Percentiles rank a stretch among this genome's conserved stretches.
Evolutionary conservation across 2,797 vertebrate genomes (phyloP).

Genomic region (Cynopterus sphinx): DNA sequence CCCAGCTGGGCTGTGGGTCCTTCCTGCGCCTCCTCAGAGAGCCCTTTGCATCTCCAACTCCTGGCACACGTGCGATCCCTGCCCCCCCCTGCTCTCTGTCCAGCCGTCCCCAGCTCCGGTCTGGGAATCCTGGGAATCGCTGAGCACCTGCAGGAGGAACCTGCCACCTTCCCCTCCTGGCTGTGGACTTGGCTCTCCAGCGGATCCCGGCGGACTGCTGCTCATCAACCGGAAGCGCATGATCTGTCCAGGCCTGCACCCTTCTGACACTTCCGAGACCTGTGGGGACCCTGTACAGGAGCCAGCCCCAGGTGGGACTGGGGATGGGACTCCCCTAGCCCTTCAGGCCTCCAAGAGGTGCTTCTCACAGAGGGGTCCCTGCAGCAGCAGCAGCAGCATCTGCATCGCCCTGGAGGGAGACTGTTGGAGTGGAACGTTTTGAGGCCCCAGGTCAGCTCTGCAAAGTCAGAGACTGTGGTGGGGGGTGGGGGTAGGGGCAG

Average conservation of each 20-base stretch:
- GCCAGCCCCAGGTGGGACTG: background rate
- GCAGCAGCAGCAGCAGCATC: too few species aligned
- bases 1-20: background rate
- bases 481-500: background rate
- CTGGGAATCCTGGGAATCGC: background rate
- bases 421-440: background rate
- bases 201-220: background rate
- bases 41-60: background rate
- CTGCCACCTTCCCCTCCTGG: background rate
- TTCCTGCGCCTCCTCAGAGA: background rate
- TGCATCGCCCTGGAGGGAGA: background rate
- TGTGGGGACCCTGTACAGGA: background rate
- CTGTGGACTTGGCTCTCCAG: background rate
- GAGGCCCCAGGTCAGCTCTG: background rate
- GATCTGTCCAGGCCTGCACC: background rate
- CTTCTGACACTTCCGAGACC: background rate
- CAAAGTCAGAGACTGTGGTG: background rate
- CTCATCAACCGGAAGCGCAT: background rate
- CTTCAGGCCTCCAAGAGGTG: background rate
- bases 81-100: background rate
- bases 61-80: background rate
- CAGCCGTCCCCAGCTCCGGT: background rate
- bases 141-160: background rate
- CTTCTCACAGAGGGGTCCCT: background rate
- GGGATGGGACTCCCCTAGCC: background rate